These are phyloP conservation scores for Oreonectes daqikongensis DNA, from an alignment of 2,797 vertebrate genomes.

Conservation along the genomic window DNA sequence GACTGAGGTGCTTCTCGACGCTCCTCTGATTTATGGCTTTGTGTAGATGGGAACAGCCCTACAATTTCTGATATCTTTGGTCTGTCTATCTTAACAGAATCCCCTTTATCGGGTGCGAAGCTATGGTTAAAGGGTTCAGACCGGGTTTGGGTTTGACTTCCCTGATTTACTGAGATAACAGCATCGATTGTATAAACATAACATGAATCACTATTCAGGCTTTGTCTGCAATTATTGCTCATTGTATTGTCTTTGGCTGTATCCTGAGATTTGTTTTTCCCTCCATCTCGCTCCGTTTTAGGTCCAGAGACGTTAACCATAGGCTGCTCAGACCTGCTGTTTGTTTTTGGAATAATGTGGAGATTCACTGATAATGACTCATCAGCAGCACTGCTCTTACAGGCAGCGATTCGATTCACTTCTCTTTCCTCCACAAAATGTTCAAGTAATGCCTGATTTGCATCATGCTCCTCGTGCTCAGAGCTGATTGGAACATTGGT, in stretches of 20 bases:
- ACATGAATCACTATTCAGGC: constrained; percentile 9
- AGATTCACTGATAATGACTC: constrained; percentile 57
- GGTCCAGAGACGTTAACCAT: constrained; percentile 12
- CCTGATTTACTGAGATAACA: constrained; percentile 16
- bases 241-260: constrained; percentile 65
- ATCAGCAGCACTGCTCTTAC: too few relatives aligned
- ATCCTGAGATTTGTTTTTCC: constrained; percentile 70
- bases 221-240: constrained; percentile 49
- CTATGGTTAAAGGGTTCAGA: constrained; percentile 14
- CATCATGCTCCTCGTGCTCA: constrained; percentile 38
- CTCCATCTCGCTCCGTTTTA: constrained; percentile 65
- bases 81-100: constrained; percentile 8
- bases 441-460: constrained; percentile 17
- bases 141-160: not conserved
- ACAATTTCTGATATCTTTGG: constrained; percentile 34
- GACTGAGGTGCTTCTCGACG: not conserved
- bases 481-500: constrained; percentile 21
- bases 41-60: constrained; percentile 14
- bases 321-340: constrained; percentile 59
- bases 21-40: constrained; percentile 24
- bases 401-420: constrained; percentile 37
- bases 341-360: constrained; percentile 47
- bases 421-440: constrained; percentile 46
- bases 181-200: constrained; percentile 29
- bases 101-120: constrained; percentile 19